phyloP scores from a whole-genome alignment of 2,888 invertebrate genomes.

The Dynastes maya region DNA sequence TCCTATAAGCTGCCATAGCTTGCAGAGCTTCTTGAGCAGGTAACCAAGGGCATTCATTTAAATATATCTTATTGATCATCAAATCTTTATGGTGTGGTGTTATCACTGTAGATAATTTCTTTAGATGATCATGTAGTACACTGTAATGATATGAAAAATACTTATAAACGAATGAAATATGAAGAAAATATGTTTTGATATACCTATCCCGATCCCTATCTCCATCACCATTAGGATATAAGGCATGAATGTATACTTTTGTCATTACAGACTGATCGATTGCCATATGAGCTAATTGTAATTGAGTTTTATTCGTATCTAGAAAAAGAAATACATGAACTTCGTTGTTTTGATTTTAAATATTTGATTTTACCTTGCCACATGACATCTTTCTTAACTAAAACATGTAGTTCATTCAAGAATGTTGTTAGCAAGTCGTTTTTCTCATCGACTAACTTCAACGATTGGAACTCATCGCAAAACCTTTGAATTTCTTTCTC shows the following conservation, averaged over 20 bases:
- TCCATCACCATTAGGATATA: slow-evolving; percentile 98
- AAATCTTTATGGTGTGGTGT: slow-evolving; percentile 87
- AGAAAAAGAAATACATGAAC: slow-evolving; percentile 54
- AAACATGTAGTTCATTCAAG: slow-evolving; percentile 79
- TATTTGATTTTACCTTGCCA: slow-evolving; percentile 77
- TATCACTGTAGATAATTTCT: slow-evolving; percentile 82
- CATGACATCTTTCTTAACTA: slow-evolving; percentile 80
- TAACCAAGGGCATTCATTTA: slow-evolving; percentile 96
- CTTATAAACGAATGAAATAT: no score
- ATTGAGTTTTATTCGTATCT: slow-evolving; percentile 82
- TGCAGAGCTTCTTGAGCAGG: slow-evolving; percentile 93
- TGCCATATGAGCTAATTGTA: slow-evolving; percentile 84
- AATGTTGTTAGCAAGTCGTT: slow-evolving; percentile 90
- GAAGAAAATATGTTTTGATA: not conserved
- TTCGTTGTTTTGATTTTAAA: not conserved
- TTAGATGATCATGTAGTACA: slow-evolving; percentile 91
- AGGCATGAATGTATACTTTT: slow-evolving; percentile 91
- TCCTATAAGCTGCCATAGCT: slow-evolving; percentile 92
- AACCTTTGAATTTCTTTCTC: slow-evolving; percentile 83
- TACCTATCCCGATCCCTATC: slow-evolving; percentile 93
- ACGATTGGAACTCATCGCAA: slow-evolving; percentile 84
- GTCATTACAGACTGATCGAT: slow-evolving; percentile 92
- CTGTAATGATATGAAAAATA: slow-evolving; percentile 69
- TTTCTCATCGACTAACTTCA: slow-evolving; percentile 91
- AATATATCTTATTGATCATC: slow-evolving; percentile 85